Percentiles rank a stretch among this genome's conserved stretches.
Conservation (phyloP, 92 coral and sea anemone genomes). For the Zoanthus gigantus region DNA sequence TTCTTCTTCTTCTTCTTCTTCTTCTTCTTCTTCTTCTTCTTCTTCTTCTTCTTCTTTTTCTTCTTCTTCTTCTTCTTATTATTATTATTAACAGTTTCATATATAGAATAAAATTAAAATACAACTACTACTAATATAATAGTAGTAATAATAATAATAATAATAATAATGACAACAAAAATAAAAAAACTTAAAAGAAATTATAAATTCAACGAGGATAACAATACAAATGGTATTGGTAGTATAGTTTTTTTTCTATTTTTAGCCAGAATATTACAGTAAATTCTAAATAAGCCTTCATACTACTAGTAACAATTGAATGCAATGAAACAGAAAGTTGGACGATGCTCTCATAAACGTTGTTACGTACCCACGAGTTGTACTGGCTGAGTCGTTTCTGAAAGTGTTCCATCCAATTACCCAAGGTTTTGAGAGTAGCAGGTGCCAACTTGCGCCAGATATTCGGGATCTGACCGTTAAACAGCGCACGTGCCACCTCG, state of each 20-base stretch:
- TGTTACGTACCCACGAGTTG: slow-evolving; percentile 85
- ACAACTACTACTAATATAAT: not conserved
- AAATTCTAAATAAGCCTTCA: not conserved
- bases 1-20: too few relatives aligned
- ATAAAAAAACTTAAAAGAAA: too few relatives aligned
- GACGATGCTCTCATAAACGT: not conserved
- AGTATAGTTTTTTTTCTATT: too few relatives aligned
- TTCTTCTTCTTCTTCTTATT: too few relatives aligned
- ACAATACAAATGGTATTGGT: too few relatives aligned
- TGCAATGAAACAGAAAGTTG: not conserved
- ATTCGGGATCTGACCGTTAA: slow-evolving; percentile 96
- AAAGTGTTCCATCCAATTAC: slow-evolving; percentile 99
- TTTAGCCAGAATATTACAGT: too few relatives aligned
- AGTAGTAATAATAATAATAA: not conserved
- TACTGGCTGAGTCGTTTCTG: slow-evolving; percentile 91
- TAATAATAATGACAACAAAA: not conserved
- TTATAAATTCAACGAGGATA: too few relatives aligned
- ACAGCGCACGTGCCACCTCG: slow-evolving; percentile 94
- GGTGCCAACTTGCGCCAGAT: slow-evolving; percentile 99
- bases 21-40: too few relatives aligned
- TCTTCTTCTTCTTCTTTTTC: too few relatives aligned
- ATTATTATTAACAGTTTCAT: too few relatives aligned
- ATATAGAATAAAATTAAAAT: too few relatives aligned
- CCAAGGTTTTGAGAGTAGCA: slow-evolving; percentile 95
- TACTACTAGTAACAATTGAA: not conserved